Percentiles rank a stretch among this genome's conserved stretches.
phyloP scores from a whole-genome alignment of 2,113 vertebrate species.

The Archilochus colubris region DNA sequence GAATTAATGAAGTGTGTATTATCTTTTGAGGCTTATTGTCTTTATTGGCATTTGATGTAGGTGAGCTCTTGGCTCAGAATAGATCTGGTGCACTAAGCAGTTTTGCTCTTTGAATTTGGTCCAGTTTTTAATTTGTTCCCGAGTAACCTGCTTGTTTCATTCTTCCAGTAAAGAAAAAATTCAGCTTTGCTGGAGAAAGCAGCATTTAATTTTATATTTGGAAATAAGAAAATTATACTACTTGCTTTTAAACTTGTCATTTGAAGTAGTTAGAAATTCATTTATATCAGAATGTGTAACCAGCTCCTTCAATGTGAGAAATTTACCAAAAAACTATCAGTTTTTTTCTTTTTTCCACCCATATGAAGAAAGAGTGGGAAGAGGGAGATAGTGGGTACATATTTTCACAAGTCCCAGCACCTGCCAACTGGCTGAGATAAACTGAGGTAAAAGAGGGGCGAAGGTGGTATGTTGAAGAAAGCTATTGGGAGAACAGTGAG shows the following conservation, averaged over 20 bases:
- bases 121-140: neutral
- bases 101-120: neutral
- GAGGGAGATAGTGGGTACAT: neutral
- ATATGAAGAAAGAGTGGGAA: conserved; percentile 22
- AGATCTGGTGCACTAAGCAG: neutral
- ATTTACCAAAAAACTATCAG: neutral
- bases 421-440: conserved; percentile 14
- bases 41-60: neutral
- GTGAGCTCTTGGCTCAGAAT: neutral
- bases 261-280: neutral
- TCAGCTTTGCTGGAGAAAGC: neutral
- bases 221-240: neutral
- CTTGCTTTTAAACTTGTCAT: neutral
- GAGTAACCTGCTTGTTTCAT: neutral
- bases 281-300: neutral
- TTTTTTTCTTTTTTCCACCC: neutral
- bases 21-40: neutral
- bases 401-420: neutral
- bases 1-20: neutral
- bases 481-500: neutral
- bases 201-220: neutral
- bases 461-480: neutral
- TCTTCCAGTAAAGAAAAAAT: neutral
- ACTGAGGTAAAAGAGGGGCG: neutral
- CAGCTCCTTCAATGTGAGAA: neutral